Evolutionary conservation across 2,888 invertebrate species (phyloP), one percentile per base, ranked within the genome.

Genomic region (Sycophila texana): DNA sequence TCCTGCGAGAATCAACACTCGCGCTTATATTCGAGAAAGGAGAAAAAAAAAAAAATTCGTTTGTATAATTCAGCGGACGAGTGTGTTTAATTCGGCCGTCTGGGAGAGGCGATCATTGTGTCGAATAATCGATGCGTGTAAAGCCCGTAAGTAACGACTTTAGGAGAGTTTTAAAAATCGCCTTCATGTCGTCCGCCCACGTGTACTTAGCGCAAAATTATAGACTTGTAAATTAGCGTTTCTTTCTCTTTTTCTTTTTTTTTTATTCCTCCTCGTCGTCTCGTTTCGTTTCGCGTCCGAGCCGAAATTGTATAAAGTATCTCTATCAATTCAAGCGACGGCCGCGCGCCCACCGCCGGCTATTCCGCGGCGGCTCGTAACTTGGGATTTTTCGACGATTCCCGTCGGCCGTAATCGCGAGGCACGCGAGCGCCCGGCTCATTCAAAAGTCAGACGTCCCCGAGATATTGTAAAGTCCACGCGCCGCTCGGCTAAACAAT

Each of bases 181-280:
- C 82, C 82, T 83, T 80, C 82, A 79, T 79, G 82, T 82, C 83
- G 65, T 68, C 67, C 73, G 67, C 80, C 68, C 61, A 53, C 53
- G 47, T 47, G 63, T 53, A 55, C 66, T 79, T 79, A 76, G 18
- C 73, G 61, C 67, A 63, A 80, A 80, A 73, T 76, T 80, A 80
- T 80, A 55, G 68, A 53, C 63, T 68, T 76, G 67, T 80, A 80
- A 80, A 80, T 80, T 80, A 67, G 58, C 70, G 51, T 20, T 13
- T 72, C 13, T 63, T 63, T 61, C 26, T 57, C 30, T 51, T n/a
- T 16, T 18, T 49, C 12, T 26, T 26, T 26, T 2, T 3, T 26
- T 26, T 26, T 26, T 26, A 26, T 26, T 26, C 26, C 26, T 3
- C 2, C 26, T 26, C 18, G 18, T 47, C 47, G 39, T 13, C 4